A percentile compares a stretch with the other conserved stretches of the same genome.
phyloP scores from a whole-genome alignment of 2,797 vertebrate species.

The Poeciliopsis infans region DNA sequence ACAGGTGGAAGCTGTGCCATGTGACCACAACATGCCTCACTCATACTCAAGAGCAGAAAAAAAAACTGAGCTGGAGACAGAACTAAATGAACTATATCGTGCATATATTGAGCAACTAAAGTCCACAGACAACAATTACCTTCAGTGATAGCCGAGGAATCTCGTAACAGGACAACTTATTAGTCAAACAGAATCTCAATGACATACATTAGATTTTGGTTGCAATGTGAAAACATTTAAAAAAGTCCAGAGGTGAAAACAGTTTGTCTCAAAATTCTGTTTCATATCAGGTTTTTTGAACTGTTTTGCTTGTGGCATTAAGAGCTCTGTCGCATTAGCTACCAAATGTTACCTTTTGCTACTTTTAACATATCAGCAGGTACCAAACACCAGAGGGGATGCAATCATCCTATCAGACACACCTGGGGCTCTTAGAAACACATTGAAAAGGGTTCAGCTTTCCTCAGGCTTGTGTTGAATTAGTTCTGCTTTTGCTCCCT shows the following conservation, averaged over 20 bases:
- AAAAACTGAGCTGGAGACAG: background rate
- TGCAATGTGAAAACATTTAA: background rate
- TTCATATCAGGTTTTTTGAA: background rate
- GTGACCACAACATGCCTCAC: slow-evolving; percentile 16
- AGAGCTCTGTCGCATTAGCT: background rate
- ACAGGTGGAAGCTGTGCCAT: slow-evolving; percentile 55
- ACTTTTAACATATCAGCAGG: background rate
- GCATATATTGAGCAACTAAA: too few relatives aligned
- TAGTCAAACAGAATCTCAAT: background rate
- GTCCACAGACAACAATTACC: too few relatives aligned
- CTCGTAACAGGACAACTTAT: background rate
- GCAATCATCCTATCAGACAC: background rate
- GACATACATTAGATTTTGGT: background rate
- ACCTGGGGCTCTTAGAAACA: background rate
- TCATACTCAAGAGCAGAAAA: background rate
- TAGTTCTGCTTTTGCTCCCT: background rate
- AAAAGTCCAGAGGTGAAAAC: background rate
- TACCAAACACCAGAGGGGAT: background rate
- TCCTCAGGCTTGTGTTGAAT: background rate
- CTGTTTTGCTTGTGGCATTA: background rate
- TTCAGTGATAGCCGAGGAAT: too few relatives aligned
- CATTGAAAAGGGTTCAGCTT: background rate
- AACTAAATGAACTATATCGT: too few relatives aligned
- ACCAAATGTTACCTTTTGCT: background rate
- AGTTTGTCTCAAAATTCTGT: background rate